These are phyloP conservation scores for Danio kyathit DNA, from an alignment of 2,797 vertebrate genomes.

Conservation along the genomic window DNA sequence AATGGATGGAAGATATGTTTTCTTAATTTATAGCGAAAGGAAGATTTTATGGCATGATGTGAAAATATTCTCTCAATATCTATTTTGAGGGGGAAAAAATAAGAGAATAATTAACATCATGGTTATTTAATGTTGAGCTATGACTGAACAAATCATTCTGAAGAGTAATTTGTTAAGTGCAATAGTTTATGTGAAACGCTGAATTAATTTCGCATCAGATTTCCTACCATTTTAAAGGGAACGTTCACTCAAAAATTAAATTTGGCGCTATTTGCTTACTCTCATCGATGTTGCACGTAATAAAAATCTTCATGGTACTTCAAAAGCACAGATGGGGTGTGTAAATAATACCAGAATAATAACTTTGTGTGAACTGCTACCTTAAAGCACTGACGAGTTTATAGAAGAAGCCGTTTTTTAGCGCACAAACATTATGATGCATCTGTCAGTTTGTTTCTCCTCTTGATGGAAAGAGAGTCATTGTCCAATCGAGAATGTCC, in stretches of 20 bases:
- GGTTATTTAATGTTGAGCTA: slow-evolving; percentile 35
- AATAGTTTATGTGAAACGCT: slow-evolving; percentile 64
- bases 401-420: slow-evolving; percentile 38
- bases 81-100: not conserved
- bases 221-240: not conserved
- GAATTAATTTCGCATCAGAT: slow-evolving; percentile 1
- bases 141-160: slow-evolving; percentile 51
- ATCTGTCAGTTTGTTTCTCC: slow-evolving; percentile 55
- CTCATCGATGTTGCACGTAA: not conserved
- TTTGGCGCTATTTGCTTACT: not conserved
- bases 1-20: slow-evolving; percentile 13
- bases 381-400: slow-evolving; percentile 20
- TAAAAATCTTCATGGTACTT: not conserved
- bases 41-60: slow-evolving; percentile 29
- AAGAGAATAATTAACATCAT: not conserved
- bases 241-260: not conserved
- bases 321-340: not conserved
- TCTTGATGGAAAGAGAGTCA: slow-evolving; percentile 44
- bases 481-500: slow-evolving; percentile 45
- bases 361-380: slow-evolving; percentile 15
- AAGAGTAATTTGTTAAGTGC: slow-evolving; percentile 65
- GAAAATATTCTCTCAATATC: not conserved
- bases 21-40: not conserved
- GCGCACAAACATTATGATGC: slow-evolving; percentile 53
- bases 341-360: not conserved